Conservation (phyloP, 2,888 invertebrate species). For the Perizoma flavofasciatum region DNA sequence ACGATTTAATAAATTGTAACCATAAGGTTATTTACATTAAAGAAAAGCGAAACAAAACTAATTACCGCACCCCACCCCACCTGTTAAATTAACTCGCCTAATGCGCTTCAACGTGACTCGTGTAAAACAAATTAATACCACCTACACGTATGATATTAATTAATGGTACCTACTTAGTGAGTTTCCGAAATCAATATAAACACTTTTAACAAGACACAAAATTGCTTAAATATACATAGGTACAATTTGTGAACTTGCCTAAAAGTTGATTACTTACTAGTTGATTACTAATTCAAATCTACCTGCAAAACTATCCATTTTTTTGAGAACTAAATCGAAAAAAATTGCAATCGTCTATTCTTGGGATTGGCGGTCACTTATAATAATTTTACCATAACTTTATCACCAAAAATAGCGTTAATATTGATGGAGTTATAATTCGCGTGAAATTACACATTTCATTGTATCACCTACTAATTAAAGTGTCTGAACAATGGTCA, state of each 20-base stretch:
- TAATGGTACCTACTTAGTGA: not conserved
- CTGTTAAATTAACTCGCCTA: constrained; percentile 48
- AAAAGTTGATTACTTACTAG: too few relatives aligned
- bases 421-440: constrained; percentile 64
- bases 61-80: constrained; percentile 40
- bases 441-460: constrained; percentile 71
- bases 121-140: not conserved
- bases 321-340: too few relatives aligned
- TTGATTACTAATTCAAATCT: too few relatives aligned
- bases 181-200: not conserved
- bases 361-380: too few relatives aligned
- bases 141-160: not conserved
- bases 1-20: not conserved
- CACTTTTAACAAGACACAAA: constrained; percentile 41
- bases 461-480: constrained; percentile 63
- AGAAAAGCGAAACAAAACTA: constrained; percentile 44
- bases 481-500: constrained; percentile 56
- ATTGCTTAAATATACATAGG: too few relatives aligned
- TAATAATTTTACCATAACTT: too few relatives aligned
- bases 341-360: too few relatives aligned
- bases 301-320: too few relatives aligned
- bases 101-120: constrained; percentile 24
- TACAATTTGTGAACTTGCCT: too few relatives aligned
- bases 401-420: not conserved
- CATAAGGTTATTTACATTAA: constrained; percentile 4